These are phyloP conservation scores for Nemotelus pantherinus DNA, from an alignment of 2,888 invertebrate species.

Conservation along the genomic window DNA sequence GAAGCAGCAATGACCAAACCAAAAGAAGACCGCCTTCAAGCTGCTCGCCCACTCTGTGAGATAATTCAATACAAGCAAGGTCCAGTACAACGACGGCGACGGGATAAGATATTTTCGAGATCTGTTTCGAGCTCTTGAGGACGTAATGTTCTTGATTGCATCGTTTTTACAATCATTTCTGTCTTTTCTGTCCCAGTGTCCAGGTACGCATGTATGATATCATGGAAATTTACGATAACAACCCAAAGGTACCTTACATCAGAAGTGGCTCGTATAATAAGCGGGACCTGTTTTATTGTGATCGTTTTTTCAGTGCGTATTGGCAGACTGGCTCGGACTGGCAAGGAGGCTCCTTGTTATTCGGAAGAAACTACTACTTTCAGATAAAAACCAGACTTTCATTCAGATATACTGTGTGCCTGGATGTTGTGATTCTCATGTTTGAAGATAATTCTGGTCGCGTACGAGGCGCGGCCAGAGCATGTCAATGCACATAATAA, in stretches of 20 bases:
- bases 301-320: constrained; percentile 3
- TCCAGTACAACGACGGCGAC: not conserved
- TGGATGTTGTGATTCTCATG: constrained; percentile 8
- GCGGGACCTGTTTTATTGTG: constrained; percentile 1
- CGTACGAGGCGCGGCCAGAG: constrained; percentile 6
- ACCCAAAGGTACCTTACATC: not conserved
- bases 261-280: not conserved
- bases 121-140: not conserved
- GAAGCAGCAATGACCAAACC: not conserved
- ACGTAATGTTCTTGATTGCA: no score
- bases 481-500: constrained; percentile 16
- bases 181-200: not conserved
- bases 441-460: constrained; percentile 9
- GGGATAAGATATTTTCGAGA: constrained; percentile 5
- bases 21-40: not conserved
- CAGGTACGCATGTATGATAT: not conserved
- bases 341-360: not conserved
- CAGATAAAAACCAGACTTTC: constrained; percentile 27
- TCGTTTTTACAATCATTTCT: no score
- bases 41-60: not conserved
- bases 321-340: not conserved
- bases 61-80: not conserved
- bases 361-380: constrained; percentile 5
- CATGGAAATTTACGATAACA: not conserved
- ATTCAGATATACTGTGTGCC: constrained; percentile 10